Percentiles rank a stretch among this genome's conserved stretches.
Conservation (phyloP, 2,797 vertebrate species). For the Mastacembelus armatus region DNA sequence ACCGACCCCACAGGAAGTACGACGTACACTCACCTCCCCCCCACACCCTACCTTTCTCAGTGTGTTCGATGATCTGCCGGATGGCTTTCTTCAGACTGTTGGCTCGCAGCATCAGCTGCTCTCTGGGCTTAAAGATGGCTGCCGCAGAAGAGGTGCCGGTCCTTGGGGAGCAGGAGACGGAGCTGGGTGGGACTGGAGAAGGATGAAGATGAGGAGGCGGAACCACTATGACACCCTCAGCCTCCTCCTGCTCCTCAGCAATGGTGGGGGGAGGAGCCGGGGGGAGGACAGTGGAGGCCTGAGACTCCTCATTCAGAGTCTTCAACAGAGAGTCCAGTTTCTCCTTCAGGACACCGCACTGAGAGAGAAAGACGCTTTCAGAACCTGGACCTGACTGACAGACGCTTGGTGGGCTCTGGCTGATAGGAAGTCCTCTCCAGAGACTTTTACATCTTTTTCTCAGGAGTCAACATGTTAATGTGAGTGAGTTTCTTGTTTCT, state of each 20-base stretch:
- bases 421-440: no score
- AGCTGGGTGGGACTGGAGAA: neutral
- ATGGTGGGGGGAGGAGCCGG: constrained; percentile 91
- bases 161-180: constrained; percentile 79
- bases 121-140: constrained; percentile 92
- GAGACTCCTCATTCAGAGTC: constrained; percentile 93
- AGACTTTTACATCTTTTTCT: no score
- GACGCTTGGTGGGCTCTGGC: no score
- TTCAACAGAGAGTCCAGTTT: constrained; percentile 95
- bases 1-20: neutral
- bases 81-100: constrained; percentile 99
- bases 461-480: no score
- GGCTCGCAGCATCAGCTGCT: constrained; percentile 96
- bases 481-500: no score
- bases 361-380: constrained; percentile 3
- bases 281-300: constrained; percentile 85
- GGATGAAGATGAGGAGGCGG: constrained; percentile 22
- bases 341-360: constrained; percentile 95
- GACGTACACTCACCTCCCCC: no score
- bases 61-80: constrained; percentile 96
- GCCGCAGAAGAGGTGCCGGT: constrained; percentile 37
- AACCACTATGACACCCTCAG: constrained; percentile 77
- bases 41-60: constrained; percentile 89
- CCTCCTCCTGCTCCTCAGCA: constrained; percentile 90
- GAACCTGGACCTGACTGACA: rapidly evolving